Percentiles rank a stretch among this genome's conserved stretches.
phyloP scores from a whole-genome alignment of 2,113 vertebrate species.

The Ploceus nigricollis region DNA sequence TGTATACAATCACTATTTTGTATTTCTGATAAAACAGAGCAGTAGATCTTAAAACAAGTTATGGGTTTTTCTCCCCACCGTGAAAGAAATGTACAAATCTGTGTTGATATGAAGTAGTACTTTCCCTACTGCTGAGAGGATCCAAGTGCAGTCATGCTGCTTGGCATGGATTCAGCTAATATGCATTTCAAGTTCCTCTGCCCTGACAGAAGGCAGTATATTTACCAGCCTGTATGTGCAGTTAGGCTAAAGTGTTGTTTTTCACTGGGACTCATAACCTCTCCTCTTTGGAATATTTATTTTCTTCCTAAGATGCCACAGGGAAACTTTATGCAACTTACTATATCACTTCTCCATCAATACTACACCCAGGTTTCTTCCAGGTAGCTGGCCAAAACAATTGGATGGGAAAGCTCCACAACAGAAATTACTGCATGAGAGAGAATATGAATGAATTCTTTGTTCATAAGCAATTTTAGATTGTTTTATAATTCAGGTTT shows the following conservation, averaged over 20 bases:
- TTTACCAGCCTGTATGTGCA: conserved; percentile 35
- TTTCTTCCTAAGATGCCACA: conserved; percentile 32
- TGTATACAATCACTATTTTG: not conserved
- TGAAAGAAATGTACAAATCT: conserved; percentile 47
- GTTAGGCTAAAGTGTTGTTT: conserved; percentile 35
- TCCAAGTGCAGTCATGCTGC: conserved; percentile 12
- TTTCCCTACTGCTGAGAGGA: not conserved
- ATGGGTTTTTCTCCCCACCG: not conserved
- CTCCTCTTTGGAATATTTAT: conserved; percentile 44
- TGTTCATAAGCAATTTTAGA: not conserved
- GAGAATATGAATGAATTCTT: not conserved
- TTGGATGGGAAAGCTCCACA: not conserved
- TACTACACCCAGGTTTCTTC: not conserved
- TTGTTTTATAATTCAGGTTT: not conserved
- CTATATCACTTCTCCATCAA: conserved; percentile 15
- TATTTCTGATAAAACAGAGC: not conserved
- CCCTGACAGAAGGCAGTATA: conserved; percentile 48
- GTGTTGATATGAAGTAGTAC: conserved; percentile 18
- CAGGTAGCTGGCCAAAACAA: not conserved
- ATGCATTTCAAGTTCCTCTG: conserved; percentile 45
- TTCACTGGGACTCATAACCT: conserved; percentile 51
- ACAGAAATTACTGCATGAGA: not conserved
- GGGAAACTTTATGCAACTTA: conserved; percentile 34
- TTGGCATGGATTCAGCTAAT: conserved; percentile 47
- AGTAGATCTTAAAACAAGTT: not conserved